These are phyloP conservation scores for Mimumesa dahlbomi DNA, from an alignment of 2,888 invertebrate genomes.

Conservation along the genomic window DNA sequence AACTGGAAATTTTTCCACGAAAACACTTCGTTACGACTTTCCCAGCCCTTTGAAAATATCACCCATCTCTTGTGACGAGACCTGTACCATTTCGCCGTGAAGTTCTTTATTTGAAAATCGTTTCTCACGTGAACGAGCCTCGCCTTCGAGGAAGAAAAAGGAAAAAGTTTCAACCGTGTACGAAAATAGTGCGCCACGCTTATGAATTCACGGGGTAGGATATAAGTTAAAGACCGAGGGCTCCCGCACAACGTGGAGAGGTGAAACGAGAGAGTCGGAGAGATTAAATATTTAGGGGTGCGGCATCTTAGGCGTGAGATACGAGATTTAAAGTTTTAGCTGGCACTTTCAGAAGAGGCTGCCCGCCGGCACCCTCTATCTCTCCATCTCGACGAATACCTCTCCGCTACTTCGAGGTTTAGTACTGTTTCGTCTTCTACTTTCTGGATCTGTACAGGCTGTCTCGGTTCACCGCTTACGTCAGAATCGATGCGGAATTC, in stretches of 20 bases:
- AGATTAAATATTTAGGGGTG: conserved; percentile 53
- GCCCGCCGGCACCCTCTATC: conserved; percentile 54
- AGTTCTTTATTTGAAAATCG: conserved; percentile 36
- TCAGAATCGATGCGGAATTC: no score
- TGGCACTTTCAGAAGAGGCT: conserved; percentile 55
- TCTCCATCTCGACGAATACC: conserved; percentile 39
- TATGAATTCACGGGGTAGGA: conserved; percentile 46
- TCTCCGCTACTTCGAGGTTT: conserved; percentile 47
- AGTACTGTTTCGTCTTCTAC: conserved; percentile 25
- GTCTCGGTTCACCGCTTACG: no score
- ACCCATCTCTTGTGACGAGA: no score
- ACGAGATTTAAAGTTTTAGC: conserved; percentile 68
- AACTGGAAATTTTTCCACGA: no score
- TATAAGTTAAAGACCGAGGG: conserved; percentile 46
- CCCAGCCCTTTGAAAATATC: no score
- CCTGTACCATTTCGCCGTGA: background rate
- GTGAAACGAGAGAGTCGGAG: conserved; percentile 13
- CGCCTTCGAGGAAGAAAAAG: conserved; percentile 11
- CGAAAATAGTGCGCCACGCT: conserved; percentile 27
- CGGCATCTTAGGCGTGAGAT: conserved; percentile 55
- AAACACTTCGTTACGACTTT: no score
- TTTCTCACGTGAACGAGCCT: conserved; percentile 22
- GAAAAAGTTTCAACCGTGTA: conserved; percentile 29
- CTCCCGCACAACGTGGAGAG: background rate
- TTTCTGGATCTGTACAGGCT: no score